Conservation (phyloP, 1,140 invertebrate species). For the Drosophila takahashii region DNA sequence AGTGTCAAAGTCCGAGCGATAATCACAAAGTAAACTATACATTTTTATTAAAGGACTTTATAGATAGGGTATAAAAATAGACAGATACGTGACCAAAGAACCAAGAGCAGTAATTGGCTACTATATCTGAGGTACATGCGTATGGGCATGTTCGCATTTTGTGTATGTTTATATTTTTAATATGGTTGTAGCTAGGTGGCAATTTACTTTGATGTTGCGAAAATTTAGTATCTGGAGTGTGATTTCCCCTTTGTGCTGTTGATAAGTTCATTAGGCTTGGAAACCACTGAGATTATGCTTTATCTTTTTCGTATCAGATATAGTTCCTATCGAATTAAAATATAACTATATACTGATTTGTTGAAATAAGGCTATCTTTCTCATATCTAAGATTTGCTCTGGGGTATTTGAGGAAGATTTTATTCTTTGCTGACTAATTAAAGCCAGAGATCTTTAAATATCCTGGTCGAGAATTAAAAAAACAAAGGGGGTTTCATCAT, state of each 20-base stretch:
- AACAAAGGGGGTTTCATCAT: slow-evolving; percentile 6
- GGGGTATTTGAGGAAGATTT: background rate
- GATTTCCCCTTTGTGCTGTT: background rate
- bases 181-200: background rate
- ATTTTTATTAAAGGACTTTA: background rate
- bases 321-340: background rate
- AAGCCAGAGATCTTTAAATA: background rate
- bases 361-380: background rate
- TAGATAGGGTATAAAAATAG: background rate
- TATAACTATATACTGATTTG: background rate
- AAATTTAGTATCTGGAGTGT: background rate
- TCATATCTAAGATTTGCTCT: background rate
- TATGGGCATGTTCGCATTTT: background rate
- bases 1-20: background rate
- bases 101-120: background rate
- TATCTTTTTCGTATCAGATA: background rate
- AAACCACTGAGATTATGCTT: background rate
- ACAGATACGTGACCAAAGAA: slow-evolving; percentile 26
- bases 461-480: background rate
- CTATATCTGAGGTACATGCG: slow-evolving; percentile 12
- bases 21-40: background rate
- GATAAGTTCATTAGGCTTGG: background rate
- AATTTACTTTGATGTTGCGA: slow-evolving; percentile 6
- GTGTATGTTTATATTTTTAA: background rate
- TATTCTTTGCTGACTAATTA: slow-evolving; percentile 1